Base-by-base conservation (phyloP, 2,113 vertebrate genomes). In the Tetrao urogallus region DNA sequence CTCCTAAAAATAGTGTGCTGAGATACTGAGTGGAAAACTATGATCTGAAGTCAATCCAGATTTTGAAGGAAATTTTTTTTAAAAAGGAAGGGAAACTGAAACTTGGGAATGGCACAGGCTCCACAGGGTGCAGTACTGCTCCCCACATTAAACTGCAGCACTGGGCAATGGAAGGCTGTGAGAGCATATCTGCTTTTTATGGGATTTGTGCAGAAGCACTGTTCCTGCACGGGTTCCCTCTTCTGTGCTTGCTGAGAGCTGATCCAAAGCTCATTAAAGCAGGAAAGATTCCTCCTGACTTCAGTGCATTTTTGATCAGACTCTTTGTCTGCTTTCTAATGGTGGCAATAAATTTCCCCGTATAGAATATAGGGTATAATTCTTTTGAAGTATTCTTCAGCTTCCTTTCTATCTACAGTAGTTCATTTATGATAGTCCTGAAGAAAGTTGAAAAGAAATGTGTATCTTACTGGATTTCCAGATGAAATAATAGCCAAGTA, bases 381-480 rank as follows among this genome's bases (percentile, higher is more conserved):
- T 86, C 94, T 92, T 96, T 92, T 93, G 92, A 96, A 86, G 92
- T 88, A 75, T 92, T 92, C 79, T 92, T 96, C 86, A 75, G 60
- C 92, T 91, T 84, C 86, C 67, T 86, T 86, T 92, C 89, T 63
- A 82, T 65, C 82, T 85, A 74, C 92, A 89, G 75, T 93, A 92
- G 89, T 96, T 96, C 78, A 94, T 95, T 95, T 94, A 36, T 95
- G 70, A 93, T 72, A 84, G 87, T 92, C 92, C 95, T 94, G 88
- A 93, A 96, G 92, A 83, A 40, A 89, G 77, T 74, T 95, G 87
- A 94, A 94, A 94, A 93, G 83, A 96, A 96, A 79, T 92, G 66
- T 81, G 72, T 96, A 88, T 96, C 91, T 95, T 97, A 90, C 84
- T 97, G 92, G 79, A 96, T 97, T 96, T 97, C 95, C 96, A 97